Evolutionary conservation across 2,888 invertebrate genomes (phyloP).

Genomic region (Aproaerema taeniolella): DNA sequence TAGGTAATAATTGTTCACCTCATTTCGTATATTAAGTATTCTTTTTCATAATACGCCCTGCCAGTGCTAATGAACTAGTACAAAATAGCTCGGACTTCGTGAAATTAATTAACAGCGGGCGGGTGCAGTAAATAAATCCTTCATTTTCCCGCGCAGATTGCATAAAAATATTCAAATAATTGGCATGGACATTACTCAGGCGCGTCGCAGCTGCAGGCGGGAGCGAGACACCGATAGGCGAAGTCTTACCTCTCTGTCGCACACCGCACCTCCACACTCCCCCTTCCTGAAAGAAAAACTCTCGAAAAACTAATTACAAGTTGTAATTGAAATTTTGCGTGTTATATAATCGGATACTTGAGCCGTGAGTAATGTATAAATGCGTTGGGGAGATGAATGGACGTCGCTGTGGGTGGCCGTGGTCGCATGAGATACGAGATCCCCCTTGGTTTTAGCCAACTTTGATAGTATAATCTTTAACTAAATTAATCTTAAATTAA

Average conservation of each 20-base stretch:
- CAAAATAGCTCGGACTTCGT: conserved; percentile 37
- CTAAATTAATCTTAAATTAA: too few species aligned
- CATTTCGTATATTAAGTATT: background rate
- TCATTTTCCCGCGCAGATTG: conserved; percentile 70
- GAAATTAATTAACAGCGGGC: conserved; percentile 67
- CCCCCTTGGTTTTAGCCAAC: conserved; percentile 54
- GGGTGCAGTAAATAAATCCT: conserved; percentile 60
- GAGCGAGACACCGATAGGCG: conserved; percentile 38
- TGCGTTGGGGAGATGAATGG: conserved; percentile 71
- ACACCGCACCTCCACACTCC: conserved; percentile 54
- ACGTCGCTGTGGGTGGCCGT: conserved; percentile 46
- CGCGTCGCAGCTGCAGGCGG: conserved; percentile 46
- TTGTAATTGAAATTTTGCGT: conserved; percentile 80
- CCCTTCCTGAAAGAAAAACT: conserved; percentile 76
- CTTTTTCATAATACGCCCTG: background rate
- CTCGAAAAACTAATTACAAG: conserved; percentile 79
- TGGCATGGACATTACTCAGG: conserved; percentile 71
- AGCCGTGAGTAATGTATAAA: conserved; percentile 77
- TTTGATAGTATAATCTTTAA: conserved; percentile 59
- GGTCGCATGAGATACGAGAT: conserved; percentile 48
- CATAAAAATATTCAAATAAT: conserved; percentile 77
- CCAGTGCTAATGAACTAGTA: conserved; percentile 28
- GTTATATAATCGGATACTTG: conserved; percentile 79
- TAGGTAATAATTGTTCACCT: background rate
- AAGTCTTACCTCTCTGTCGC: conserved; percentile 37